Base-by-base conservation (phyloP, 2,888 invertebrate genomes). In the Rhamnusium bicolor region DNA sequence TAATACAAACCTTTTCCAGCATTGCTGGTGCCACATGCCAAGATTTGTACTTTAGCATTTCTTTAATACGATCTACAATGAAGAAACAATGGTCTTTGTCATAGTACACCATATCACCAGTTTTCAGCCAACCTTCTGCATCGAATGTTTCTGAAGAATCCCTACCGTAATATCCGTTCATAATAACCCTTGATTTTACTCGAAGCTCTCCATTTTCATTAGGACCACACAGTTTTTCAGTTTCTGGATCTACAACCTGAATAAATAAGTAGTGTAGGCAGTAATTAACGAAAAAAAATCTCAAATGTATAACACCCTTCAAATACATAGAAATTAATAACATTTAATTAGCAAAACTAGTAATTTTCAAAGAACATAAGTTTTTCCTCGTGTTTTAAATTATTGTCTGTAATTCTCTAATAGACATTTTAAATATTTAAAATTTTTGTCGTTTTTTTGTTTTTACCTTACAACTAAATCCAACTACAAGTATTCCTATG, bases 41-140 rank as follows among this genome's bases (percentile, higher is more conserved):
- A 49, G 85, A 88, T 75, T 83, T 88, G 78, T 89, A 91, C 80
- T 90, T 91, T 5, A 91, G 83, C 74, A 91, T 83, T 75, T 90
- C 86, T 76, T 91, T 91, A 4, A 89, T 86, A 19, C 91, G 86
- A 46, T 90, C 91, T 0, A 90, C 87, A 46, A 89, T 87, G 82
- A 84, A 90, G 71, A 88, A 89, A 75, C 90, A 88, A 76, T 85
- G 86, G n/a, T 89, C 85, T 14, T 89, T 87, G 74, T 91, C 90
- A 73, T 89, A 89, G 74, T 89, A 90, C 19, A 89, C 87, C 19
- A 90, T 83, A 73, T 91, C 91, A 0, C 91, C 91, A 0, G 90
- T 89, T 78, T 87, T 89, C 32, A 90, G 83, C 89, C 89, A 91
- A 1, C 89, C 87, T 24, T 88, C 89, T n/a, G 85, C 83, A 7